phyloP scores from a whole-genome alignment of 1,140 invertebrate genomes.

The Pemphigus obesinymphae region DNA sequence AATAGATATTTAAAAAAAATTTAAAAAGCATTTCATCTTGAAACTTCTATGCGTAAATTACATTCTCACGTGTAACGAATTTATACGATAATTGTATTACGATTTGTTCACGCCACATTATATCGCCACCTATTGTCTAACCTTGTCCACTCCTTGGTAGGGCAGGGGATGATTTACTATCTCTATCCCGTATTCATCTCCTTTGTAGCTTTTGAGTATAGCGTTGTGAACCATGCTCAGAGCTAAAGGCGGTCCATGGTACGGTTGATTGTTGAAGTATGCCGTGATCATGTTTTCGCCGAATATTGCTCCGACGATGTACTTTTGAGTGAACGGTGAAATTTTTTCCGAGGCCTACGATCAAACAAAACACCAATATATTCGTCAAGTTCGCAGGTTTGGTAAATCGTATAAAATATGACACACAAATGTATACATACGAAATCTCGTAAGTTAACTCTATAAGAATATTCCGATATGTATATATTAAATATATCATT shows the following conservation, averaged over 20 bases:
- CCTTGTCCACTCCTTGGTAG: slow-evolving; percentile 50
- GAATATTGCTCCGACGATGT: slow-evolving; percentile 54
- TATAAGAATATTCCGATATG: no score
- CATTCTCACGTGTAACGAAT: no score
- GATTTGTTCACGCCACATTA: no score
- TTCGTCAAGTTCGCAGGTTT: no score
- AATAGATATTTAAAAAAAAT: no score
- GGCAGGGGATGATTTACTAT: slow-evolving; percentile 68
- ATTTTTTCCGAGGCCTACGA: slow-evolving; percentile 45
- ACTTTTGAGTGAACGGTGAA: slow-evolving; percentile 48
- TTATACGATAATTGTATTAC: no score
- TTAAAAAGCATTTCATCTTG: no score
- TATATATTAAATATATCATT: no score
- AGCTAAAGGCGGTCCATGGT: slow-evolving; percentile 64
- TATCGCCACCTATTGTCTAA: slow-evolving; percentile 42
- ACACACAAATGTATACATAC: no score
- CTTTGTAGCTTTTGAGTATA: slow-evolving; percentile 53
- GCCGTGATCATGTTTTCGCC: slow-evolving; percentile 51
- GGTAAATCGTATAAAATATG: no score
- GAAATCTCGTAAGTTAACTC: no score
- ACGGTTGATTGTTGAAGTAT: slow-evolving; percentile 63
- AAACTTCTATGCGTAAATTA: no score
- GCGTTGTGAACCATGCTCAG: slow-evolving; percentile 62
- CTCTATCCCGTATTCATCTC: slow-evolving; percentile 53
- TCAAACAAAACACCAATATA: not conserved